Conservation (phyloP, 2,888 invertebrate genomes). For the Zaprionus lineosus region DNA sequence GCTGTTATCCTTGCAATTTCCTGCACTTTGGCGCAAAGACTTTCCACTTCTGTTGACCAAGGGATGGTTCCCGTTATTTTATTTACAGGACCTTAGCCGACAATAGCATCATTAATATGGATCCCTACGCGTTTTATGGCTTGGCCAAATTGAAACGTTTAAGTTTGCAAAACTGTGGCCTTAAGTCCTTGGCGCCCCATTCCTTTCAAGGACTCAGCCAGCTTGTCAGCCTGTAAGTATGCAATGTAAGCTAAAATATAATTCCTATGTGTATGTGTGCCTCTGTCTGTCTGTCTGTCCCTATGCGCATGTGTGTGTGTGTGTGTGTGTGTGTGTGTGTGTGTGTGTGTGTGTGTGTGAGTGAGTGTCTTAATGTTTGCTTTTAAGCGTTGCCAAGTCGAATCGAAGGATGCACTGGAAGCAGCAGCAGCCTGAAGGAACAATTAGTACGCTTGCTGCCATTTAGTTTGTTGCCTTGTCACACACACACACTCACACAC, state of each 20-base stretch:
- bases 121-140: constrained; percentile 86
- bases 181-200: constrained; percentile 81
- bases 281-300: constrained; percentile 12
- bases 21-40: constrained; percentile 52
- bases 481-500: constrained; percentile 21
- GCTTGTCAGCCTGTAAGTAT: constrained; percentile 83
- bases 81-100: constrained; percentile 86
- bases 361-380: constrained; percentile 59
- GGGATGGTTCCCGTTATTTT: constrained; percentile 46
- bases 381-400: constrained; percentile 54
- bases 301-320: constrained; percentile 10
- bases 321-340: constrained; percentile 14
- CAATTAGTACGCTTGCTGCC: constrained; percentile 61
- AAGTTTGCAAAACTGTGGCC: constrained; percentile 83
- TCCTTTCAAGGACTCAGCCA: constrained; percentile 81
- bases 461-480: constrained; percentile 44
- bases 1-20: constrained; percentile 71
- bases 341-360: constrained; percentile 24
- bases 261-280: constrained; percentile 25
- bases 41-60: constrained; percentile 67
- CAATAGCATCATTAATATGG: constrained; percentile 88
- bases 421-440: constrained; percentile 37
- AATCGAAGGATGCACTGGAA: constrained; percentile 36
- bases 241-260: constrained; percentile 39
- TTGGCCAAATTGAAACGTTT: constrained; percentile 82